Conservation (phyloP, 2,113 vertebrate genomes). For the Taxidea taxus region DNA sequence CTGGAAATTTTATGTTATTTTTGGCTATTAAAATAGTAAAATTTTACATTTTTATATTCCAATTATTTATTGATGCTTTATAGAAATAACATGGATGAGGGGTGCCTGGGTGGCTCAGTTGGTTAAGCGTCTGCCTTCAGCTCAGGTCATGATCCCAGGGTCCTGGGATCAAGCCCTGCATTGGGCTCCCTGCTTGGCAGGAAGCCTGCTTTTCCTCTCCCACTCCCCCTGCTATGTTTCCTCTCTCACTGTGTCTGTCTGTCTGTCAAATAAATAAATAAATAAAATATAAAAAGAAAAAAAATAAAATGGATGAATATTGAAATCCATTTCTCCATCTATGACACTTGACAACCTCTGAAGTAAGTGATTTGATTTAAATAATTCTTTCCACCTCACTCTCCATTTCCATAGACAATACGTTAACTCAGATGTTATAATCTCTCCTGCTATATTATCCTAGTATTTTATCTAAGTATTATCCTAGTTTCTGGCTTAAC, state of each 20-base stretch:
- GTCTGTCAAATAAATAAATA: no score
- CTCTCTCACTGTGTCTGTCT: no score
- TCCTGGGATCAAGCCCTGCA: no score
- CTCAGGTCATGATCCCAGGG: no score
- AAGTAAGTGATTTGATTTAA: not conserved
- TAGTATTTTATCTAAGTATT: not conserved
- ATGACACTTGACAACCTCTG: not conserved
- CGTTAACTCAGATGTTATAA: not conserved
- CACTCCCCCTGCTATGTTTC: no score
- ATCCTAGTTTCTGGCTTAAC: not conserved
- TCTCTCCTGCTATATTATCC: not conserved
- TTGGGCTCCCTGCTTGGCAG: no score
- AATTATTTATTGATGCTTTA: not conserved
- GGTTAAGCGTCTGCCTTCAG: no score
- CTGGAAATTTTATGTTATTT: not conserved
- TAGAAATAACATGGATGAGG: not conserved
- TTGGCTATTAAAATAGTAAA: not conserved
- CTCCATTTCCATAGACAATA: not conserved
- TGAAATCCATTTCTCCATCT: not conserved
- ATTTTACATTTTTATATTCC: not conserved
- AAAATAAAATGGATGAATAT: not conserved
- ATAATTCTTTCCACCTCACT: not conserved
- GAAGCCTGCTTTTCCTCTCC: no score
- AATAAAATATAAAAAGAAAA: no score
- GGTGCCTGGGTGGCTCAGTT: no score